Percentiles rank a stretch among this genome's conserved stretches.
phyloP scores from a whole-genome alignment of 2,888 invertebrate species.

The Amblyteles armatorius region DNA sequence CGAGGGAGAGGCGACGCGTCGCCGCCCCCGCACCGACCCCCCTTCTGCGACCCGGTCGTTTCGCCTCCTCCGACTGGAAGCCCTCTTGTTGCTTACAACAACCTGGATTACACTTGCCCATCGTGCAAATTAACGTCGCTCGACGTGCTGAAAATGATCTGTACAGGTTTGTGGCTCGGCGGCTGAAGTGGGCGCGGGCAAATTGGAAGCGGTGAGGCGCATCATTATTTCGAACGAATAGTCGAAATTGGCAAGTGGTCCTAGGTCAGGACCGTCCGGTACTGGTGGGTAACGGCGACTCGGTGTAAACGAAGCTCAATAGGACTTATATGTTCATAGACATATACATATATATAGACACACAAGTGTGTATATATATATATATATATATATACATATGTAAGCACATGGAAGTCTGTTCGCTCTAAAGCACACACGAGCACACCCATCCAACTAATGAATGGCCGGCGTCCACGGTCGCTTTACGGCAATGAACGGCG shows the following conservation, averaged over 20 bases:
- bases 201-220: slow-evolving; percentile 38
- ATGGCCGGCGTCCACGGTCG: slow-evolving; percentile 67
- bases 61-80: slow-evolving; percentile 5
- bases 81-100: slow-evolving; percentile 21
- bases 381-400: slow-evolving; percentile 16
- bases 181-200: neutral
- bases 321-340: neutral
- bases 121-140: neutral
- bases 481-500: slow-evolving; percentile 67
- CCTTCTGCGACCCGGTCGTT: neutral
- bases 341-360: neutral
- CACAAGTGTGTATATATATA: slow-evolving; percentile 28
- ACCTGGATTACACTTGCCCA: neutral
- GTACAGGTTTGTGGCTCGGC: too few species aligned
- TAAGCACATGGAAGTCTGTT: slow-evolving; percentile 29
- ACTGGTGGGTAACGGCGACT: slow-evolving; percentile 46
- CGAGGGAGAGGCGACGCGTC: slow-evolving; percentile 12
- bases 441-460: slow-evolving; percentile 71
- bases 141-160: neutral
- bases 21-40: slow-evolving; percentile 14
- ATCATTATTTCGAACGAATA: slow-evolving; percentile 73
- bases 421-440: slow-evolving; percentile 53
- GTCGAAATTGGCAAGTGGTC: slow-evolving; percentile 66
- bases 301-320: slow-evolving; percentile 17
- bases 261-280: slow-evolving; percentile 59